phyloP scores from a whole-genome alignment of 2,797 vertebrate species.

The Australoheros facetus region DNA sequence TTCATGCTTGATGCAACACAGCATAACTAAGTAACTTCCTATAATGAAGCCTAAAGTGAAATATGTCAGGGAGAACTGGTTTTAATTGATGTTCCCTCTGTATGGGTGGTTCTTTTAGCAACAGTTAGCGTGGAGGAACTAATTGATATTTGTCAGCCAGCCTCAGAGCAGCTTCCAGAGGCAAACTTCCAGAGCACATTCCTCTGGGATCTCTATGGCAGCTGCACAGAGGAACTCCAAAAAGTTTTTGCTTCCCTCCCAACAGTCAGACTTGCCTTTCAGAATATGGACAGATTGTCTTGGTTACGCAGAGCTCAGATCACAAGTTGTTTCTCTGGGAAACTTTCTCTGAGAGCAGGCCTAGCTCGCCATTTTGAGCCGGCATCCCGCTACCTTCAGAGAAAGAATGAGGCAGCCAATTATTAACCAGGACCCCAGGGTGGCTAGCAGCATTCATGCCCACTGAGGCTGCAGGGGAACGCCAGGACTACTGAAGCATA shows the following conservation, averaged over 20 bases:
- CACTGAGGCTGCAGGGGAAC: conserved; percentile 65
- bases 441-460: conserved; percentile 67
- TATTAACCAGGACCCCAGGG: conserved; percentile 80
- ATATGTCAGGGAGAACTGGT: conserved; percentile 28
- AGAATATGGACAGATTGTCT: conserved; percentile 52
- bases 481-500: conserved; percentile 68
- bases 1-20: conserved; percentile 41
- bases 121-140: conserved; percentile 63
- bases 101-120: conserved; percentile 69
- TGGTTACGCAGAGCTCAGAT: conserved; percentile 52
- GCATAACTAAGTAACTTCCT: conserved; percentile 19
- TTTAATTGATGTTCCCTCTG: conserved; percentile 50
- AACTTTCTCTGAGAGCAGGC: conserved; percentile 44
- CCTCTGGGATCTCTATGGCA: conserved; percentile 77
- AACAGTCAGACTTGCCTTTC: conserved; percentile 38
- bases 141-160: conserved; percentile 73
- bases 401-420: conserved; percentile 80
- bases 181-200: conserved; percentile 76
- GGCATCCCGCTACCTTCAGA: conserved; percentile 67
- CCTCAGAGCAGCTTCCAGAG: conserved; percentile 66
- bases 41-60: conserved; percentile 41
- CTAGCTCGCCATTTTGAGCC: conserved; percentile 46
- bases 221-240: conserved; percentile 73
- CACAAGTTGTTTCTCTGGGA: conserved; percentile 62
- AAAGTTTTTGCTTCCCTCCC: conserved; percentile 60